Evolutionary conservation across 2,797 vertebrate species (phyloP), one percentile per base, ranked within the genome.

Genomic region (Halcyon badia): DNA sequence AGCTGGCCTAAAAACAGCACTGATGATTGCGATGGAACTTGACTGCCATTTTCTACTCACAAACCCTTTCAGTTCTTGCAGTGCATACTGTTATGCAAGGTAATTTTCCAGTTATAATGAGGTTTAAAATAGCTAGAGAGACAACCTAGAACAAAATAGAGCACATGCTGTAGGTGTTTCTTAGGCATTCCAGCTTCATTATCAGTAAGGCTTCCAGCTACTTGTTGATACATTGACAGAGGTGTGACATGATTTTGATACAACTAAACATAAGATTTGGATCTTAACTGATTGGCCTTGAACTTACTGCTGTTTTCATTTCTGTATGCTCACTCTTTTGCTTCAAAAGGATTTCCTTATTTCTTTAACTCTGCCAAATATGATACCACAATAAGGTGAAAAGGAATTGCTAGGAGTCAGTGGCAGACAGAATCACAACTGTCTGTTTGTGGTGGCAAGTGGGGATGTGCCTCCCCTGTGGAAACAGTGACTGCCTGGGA

Each of bases 51-150:
- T 97, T 85, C 86, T 92, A 65, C 78, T 96, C 83, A 89, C 21
- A 89, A 64, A 68, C 49, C 26, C 75, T 93, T 84, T 80, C 70
- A 70, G 42, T 81, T 94, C 20, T 14, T 79, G 61, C 79, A 86
- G 68, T n/a, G 33, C 62, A 87, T 78, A 77, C 51, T 80, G 80
- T 54, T 98, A 84, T 46, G 33, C 61, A 96, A 95, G 93, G 66
- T 75, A 87, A 69, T 93, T 92, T 97, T 78, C 64, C n/a, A 73
- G 89, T 71, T 52, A 77, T 94, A 97, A 97, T 89, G 81, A 87
- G 62, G 52, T 82, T 82, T 77, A 94, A 96, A 97, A 97, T 95
- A 97, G 80, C 68, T 72, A 37, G 31, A 62, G 17, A 95, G 46
- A 93, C 56, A 91, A 90, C 83, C 75, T 70, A 84, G 71, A 30